Conservation (phyloP, 2,888 invertebrate species). For the Phalera bucephala region DNA sequence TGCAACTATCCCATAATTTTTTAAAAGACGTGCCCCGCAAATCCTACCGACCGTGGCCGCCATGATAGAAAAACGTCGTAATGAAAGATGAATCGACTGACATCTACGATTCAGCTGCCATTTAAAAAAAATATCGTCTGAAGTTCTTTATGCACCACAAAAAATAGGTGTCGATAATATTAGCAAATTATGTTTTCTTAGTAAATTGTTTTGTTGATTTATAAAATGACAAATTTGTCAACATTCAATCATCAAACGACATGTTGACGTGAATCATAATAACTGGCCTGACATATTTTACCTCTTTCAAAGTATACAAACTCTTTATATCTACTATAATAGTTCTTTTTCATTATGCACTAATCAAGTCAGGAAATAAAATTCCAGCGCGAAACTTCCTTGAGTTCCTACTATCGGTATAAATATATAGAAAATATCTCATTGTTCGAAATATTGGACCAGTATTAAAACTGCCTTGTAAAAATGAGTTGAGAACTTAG, state of each 20-base stretch:
- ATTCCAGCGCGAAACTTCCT: no score
- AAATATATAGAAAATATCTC: no score
- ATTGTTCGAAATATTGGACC: no score
- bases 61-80: conserved; percentile 88
- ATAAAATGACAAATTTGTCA: conserved; percentile 8
- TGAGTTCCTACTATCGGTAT: no score
- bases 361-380: no score
- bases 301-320: no score
- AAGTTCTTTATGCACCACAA: conserved; percentile 8
- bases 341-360: no score
- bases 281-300: conserved; percentile 6
- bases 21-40: conserved; percentile 92
- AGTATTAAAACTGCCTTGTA: no score
- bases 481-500: no score
- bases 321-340: no score
- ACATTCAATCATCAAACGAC: conserved; percentile 10
- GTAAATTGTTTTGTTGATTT: conserved; percentile 1
- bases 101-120: conserved; percentile 55
- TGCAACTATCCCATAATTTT: conserved; percentile 86
- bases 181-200: neutral
- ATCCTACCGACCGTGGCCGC: conserved; percentile 94
- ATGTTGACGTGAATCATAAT: conserved; percentile 11
- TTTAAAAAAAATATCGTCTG: conserved; percentile 27
- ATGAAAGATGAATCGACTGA: conserved; percentile 67
- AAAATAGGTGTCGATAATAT: neutral